phyloP scores from a whole-genome alignment of 2,113 vertebrate genomes.

The Corapipo altera region DNA sequence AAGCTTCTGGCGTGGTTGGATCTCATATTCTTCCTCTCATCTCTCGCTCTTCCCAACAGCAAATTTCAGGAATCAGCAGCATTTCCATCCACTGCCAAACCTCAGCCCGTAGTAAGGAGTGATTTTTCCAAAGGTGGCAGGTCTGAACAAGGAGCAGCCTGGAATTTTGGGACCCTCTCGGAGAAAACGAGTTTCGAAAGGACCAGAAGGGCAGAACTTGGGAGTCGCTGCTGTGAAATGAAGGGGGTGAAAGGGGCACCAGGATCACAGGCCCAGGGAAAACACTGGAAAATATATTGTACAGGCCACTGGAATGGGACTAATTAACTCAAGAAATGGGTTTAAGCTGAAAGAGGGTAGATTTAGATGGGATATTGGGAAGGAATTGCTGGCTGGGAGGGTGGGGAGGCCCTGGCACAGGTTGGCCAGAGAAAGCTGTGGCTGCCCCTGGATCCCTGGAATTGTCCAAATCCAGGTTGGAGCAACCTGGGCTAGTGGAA shows the following conservation, averaged over 20 bases:
- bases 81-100: background rate
- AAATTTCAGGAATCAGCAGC: background rate
- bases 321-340: background rate
- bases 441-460: background rate
- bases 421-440: background rate
- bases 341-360: background rate
- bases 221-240: background rate
- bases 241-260: background rate
- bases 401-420: background rate
- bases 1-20: background rate
- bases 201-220: rapidly evolving
- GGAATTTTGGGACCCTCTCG: rapidly evolving
- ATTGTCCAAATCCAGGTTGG: background rate
- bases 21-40: background rate
- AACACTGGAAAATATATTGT: background rate
- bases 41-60: rapidly evolving
- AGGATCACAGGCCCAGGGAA: background rate
- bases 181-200: background rate
- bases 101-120: rapidly evolving
- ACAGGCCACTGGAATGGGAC: background rate
- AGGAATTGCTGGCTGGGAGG: background rate
- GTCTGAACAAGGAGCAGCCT: background rate
- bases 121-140: background rate
- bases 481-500: rapidly evolving
- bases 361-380: background rate